Conservation (phyloP, 2,113 vertebrate genomes). For the Procapra przewalskii region DNA sequence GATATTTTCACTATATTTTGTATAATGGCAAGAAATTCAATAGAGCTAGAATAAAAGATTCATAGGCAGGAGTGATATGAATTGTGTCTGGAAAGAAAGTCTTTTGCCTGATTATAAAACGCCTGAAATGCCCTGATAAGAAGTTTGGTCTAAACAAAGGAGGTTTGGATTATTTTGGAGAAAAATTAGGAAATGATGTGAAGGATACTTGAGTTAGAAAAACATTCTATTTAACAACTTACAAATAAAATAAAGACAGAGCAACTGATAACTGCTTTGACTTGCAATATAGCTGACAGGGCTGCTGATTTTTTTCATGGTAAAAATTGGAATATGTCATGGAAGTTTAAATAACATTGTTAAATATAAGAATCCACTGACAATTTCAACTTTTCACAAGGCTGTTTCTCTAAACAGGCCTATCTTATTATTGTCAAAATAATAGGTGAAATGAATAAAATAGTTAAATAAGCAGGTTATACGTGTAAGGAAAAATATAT, state of each 20-base stretch:
- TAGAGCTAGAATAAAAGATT: neutral
- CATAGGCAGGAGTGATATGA: neutral
- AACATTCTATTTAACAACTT: neutral
- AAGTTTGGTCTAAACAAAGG: neutral
- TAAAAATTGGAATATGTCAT: neutral
- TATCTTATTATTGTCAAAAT: neutral
- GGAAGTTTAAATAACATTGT: neutral
- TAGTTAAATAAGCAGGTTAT: neutral
- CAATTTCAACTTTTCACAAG: neutral
- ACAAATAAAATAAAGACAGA: neutral
- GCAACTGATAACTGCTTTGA: neutral
- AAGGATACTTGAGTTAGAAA: neutral
- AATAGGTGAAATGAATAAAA: neutral
- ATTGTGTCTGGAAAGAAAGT: neutral
- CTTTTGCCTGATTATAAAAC: neutral
- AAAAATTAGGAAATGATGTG: neutral
- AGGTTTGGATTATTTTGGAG: neutral
- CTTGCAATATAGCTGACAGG: neutral
- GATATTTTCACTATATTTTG: neutral
- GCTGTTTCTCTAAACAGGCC: neutral
- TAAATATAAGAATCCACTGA: neutral
- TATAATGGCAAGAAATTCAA: neutral
- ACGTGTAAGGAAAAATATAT: neutral
- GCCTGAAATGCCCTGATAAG: neutral
- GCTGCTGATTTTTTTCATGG: neutral